Evolutionary conservation across 2,888 invertebrate species (phyloP), one percentile per base, ranked within the genome.

Genomic region (Acheta domesticus): DNA sequence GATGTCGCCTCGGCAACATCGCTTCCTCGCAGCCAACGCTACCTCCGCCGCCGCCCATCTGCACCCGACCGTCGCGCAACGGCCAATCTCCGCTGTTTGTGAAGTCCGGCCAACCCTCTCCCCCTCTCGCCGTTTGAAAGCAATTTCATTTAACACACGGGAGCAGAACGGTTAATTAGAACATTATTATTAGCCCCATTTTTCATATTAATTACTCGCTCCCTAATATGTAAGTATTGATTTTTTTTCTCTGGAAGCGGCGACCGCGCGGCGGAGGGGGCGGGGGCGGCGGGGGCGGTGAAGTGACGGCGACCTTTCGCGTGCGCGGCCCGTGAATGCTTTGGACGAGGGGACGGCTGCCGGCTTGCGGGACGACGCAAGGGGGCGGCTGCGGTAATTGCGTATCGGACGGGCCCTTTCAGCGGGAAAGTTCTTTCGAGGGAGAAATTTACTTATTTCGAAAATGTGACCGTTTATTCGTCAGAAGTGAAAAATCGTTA

Each of bases 121-220:
- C 4, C 4, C 62, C n/a, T 11, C 36, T 5, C 36, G 8, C 36
- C 62, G 62, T 19, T 62, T 14, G 62, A 62, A 62, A 62, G 62
- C 62, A 62, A 62, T 62, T 62, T 62, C 62, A 62, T 62, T 62
- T 62, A 62, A 62, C 62, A 62, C 62, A 62, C 62, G 62, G n/a
- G 62, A n/a, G 62, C 62, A 62, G 62, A 62, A 62, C 62, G 62
- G 16, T 62, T 62, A 62, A 62, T 62, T 62, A 62, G 62, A 62
- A 62, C 62, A 62, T 62, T 62, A 62, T 62, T 62, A 62, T 62
- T 62, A 62, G 62, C 62, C 62, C 62, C 62, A 62, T 62, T 62
- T 62, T 62, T 62, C 62, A 62, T n/a, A 62, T 62, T 62, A 62
- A 62, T 62, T 62, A 62, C 62, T 62, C n/a, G 16, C 16, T 62